Conservation (phyloP, 2,113 vertebrate species). For the Vidua chalybeata region DNA sequence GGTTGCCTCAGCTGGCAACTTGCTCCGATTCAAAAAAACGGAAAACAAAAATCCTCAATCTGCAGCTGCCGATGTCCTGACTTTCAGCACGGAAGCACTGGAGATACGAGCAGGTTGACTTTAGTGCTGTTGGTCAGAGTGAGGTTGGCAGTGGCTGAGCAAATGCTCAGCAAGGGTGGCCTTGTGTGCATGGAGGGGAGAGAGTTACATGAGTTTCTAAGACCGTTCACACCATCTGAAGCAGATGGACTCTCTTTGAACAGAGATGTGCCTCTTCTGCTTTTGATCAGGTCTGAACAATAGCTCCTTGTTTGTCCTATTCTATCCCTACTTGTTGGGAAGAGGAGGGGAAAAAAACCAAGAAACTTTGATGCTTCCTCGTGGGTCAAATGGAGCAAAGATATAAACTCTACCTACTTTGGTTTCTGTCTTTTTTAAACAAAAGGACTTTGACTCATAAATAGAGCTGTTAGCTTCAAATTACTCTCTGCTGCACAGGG, state of each 20-base stretch:
- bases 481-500: background rate
- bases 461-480: background rate
- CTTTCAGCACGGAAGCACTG: background rate
- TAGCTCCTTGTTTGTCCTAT: background rate
- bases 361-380: background rate
- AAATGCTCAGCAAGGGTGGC: background rate
- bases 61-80: background rate
- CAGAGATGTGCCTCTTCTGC: background rate
- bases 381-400: background rate
- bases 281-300: constrained; percentile 31
- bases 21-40: background rate
- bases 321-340: background rate
- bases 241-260: constrained; percentile 30
- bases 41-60: background rate
- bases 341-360: background rate
- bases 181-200: background rate
- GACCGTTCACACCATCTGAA: background rate
- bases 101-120: background rate
- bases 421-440: background rate
- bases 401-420: background rate
- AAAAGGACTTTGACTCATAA: background rate
- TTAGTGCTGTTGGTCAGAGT: background rate
- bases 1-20: background rate
- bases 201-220: background rate
- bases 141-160: background rate